Conservation (phyloP, 2,113 vertebrate genomes). For the Athene cunicularia region DNA sequence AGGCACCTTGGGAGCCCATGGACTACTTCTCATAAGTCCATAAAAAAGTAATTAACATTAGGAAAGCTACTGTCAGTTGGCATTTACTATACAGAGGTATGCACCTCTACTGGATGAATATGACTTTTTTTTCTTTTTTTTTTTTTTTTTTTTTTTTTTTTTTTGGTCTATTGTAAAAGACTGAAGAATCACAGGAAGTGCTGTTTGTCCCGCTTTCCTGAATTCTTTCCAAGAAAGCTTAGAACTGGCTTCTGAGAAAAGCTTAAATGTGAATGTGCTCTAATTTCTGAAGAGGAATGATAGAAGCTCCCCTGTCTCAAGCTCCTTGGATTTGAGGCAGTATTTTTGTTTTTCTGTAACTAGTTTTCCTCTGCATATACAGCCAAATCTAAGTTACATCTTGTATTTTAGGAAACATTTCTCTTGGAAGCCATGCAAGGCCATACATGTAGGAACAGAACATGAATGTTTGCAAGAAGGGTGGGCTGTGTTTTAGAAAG, state of each 20-base stretch:
- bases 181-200: background rate
- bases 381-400: background rate
- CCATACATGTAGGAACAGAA: background rate
- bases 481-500: background rate
- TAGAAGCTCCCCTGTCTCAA: background rate
- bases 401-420: background rate
- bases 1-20: background rate
- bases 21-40: background rate
- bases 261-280: background rate
- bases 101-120: background rate
- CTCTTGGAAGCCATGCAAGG: background rate
- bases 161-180: background rate
- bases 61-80: background rate
- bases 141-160: background rate
- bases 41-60: background rate
- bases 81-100: background rate
- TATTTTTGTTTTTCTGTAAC: background rate
- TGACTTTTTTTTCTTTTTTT: background rate
- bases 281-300: background rate
- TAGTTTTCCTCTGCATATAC: background rate
- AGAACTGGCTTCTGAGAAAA: background rate
- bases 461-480: background rate
- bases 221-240: background rate
- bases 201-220: background rate
- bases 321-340: background rate